These are phyloP conservation scores for Todiramphus chloris DNA, from an alignment of 2,113 vertebrate genomes.

Conservation along the genomic window DNA sequence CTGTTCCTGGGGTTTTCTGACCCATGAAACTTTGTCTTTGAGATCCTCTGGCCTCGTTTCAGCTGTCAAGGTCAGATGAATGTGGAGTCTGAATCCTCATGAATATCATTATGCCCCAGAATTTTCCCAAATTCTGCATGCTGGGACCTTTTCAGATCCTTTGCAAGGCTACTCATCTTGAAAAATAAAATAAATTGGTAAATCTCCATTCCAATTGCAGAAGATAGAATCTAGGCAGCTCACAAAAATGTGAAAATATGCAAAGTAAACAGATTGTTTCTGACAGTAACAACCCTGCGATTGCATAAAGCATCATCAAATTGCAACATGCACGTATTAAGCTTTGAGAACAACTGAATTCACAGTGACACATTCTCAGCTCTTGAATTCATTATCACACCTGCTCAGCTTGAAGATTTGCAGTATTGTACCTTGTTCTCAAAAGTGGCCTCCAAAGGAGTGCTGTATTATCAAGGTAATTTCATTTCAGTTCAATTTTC, in stretches of 20 bases:
- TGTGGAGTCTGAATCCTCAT: constrained; percentile 41
- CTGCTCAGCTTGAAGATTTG: constrained; percentile 34
- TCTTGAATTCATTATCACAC: constrained; percentile 66
- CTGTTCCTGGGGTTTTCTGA: not conserved
- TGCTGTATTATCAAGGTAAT: not conserved
- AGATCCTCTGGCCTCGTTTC: not conserved
- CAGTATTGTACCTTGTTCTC: constrained; percentile 6
- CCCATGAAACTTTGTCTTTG: not conserved
- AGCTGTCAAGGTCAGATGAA: constrained; percentile 42
- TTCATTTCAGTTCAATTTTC: constrained; percentile 51
- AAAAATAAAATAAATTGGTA: constrained; percentile 69
- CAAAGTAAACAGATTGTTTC: constrained; percentile 64
- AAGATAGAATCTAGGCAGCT: constrained; percentile 42
- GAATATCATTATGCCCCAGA: constrained; percentile 52
- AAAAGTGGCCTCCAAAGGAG: constrained; percentile 30
- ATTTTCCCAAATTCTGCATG: constrained; percentile 51
- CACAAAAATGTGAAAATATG: constrained; percentile 58
- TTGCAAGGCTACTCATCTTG: constrained; percentile 47
- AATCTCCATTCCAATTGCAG: constrained; percentile 61
- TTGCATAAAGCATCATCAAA: constrained; percentile 71
- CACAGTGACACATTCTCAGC: constrained; percentile 26
- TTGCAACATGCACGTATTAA: constrained; percentile 62
- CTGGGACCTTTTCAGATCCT: constrained; percentile 33
- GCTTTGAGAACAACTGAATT: constrained; percentile 59
- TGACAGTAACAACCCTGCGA: constrained; percentile 59